Percentiles rank a stretch among this genome's conserved stretches.
phyloP scores from a whole-genome alignment of 2,888 invertebrate species.

The Dendrolimus houi region DNA sequence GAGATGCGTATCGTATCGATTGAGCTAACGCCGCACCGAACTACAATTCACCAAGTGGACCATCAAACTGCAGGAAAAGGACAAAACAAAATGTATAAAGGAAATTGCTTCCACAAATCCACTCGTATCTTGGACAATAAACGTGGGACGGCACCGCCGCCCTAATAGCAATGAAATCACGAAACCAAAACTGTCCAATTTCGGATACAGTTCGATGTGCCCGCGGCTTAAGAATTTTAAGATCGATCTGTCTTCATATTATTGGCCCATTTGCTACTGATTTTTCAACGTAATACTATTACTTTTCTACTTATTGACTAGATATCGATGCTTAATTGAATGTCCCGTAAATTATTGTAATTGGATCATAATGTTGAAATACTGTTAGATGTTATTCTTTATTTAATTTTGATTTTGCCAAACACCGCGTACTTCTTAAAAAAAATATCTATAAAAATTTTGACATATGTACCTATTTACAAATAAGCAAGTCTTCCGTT shows the following conservation, averaged over 20 bases:
- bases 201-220: conserved; percentile 42
- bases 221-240: conserved; percentile 46
- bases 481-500: too few relatives aligned
- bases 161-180: conserved; percentile 76
- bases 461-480: too few relatives aligned
- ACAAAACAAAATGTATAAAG: conserved; percentile 77
- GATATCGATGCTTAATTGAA: neutral
- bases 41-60: conserved; percentile 69
- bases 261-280: neutral
- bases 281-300: neutral
- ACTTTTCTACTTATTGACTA: neutral
- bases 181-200: conserved; percentile 72
- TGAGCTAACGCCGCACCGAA: conserved; percentile 48
- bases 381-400: too few relatives aligned
- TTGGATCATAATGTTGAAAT: neutral
- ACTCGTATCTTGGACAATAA: conserved; percentile 76
- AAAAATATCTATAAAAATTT: too few relatives aligned
- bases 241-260: conserved; percentile 17
- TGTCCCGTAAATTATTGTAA: neutral
- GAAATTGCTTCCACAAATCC: conserved; percentile 77
- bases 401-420: too few relatives aligned
- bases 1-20: conserved; percentile 65
- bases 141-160: conserved; percentile 64
- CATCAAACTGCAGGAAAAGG: conserved; percentile 74
- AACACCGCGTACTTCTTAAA: too few relatives aligned